These are phyloP conservation scores for Drosophila hydei DNA, from an alignment of 1,140 invertebrate genomes.

Conservation along the genomic window DNA sequence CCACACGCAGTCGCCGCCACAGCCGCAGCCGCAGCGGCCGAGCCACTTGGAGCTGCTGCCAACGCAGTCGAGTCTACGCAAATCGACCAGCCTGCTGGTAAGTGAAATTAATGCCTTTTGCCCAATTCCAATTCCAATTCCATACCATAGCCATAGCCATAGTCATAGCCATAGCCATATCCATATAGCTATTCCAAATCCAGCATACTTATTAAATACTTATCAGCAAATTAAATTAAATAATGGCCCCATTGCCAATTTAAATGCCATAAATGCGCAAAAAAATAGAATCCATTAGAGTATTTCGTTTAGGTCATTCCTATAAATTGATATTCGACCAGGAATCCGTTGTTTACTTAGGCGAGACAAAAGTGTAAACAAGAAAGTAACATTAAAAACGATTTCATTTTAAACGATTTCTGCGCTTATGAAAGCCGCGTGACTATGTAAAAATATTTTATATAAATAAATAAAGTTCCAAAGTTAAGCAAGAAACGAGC, in stretches of 20 bases:
- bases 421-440: slow-evolving; percentile 12
- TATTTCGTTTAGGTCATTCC: slow-evolving; percentile 62
- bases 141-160: too few species aligned
- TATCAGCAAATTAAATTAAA: slow-evolving; percentile 45
- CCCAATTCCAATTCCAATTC: slow-evolving; percentile 48
- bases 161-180: background rate
- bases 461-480: slow-evolving; percentile 20
- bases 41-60: slow-evolving; percentile 87
- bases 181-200: background rate
- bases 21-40: slow-evolving; percentile 83
- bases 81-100: slow-evolving; percentile 87
- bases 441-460: slow-evolving; percentile 26
- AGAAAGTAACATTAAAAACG: slow-evolving; percentile 17
- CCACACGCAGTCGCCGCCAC: slow-evolving; percentile 83
- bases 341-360: slow-evolving; percentile 50
- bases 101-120: slow-evolving; percentile 41
- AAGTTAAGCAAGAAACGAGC: background rate
- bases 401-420: slow-evolving; percentile 13
- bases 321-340: slow-evolving; percentile 54
- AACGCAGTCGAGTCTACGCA: slow-evolving; percentile 85
- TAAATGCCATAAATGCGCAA: slow-evolving; percentile 55
- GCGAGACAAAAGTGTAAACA: slow-evolving; percentile 26
- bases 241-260: slow-evolving; percentile 44
- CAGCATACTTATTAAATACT: slow-evolving; percentile 37
- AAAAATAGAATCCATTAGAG: slow-evolving; percentile 54